phyloP scores from a whole-genome alignment of 2,888 invertebrate genomes.

The Eupithecia insigniata region DNA sequence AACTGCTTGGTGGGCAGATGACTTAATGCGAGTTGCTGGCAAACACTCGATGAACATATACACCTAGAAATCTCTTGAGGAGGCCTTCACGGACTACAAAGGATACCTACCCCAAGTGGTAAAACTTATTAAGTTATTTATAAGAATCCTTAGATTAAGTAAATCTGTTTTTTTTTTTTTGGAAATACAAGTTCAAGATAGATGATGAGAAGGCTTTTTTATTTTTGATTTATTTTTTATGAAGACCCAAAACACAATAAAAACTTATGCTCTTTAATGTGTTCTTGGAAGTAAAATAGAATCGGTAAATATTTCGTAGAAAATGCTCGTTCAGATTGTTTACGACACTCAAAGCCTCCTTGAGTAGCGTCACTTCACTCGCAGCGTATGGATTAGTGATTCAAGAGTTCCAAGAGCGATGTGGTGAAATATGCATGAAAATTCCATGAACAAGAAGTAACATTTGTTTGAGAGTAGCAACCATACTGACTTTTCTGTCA shows the following conservation, averaged over 20 bases:
- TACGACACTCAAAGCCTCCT: constrained; percentile 35
- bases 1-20: too few relatives aligned
- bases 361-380: constrained; percentile 22
- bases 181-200: too few relatives aligned
- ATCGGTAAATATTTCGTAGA: constrained; percentile 1
- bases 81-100: too few relatives aligned
- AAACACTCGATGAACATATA: too few relatives aligned
- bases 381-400: constrained; percentile 16
- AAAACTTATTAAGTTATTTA: too few relatives aligned
- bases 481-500: not conserved
- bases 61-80: too few relatives aligned
- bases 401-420: constrained; percentile 6
- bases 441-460: constrained; percentile 27
- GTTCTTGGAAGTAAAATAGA: not conserved
- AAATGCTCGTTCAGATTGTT: constrained; percentile 26
- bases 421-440: constrained; percentile 3
- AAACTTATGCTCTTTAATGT: not conserved
- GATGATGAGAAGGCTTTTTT: too few relatives aligned
- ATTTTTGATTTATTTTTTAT: too few relatives aligned
- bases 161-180: too few relatives aligned
- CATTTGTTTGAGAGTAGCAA: not conserved
- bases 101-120: too few relatives aligned
- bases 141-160: too few relatives aligned
- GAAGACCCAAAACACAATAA: not conserved
- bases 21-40: too few relatives aligned